These are phyloP conservation scores for Creontiades dilutus DNA, from an alignment of 2,888 invertebrate species.

Conservation along the genomic window DNA sequence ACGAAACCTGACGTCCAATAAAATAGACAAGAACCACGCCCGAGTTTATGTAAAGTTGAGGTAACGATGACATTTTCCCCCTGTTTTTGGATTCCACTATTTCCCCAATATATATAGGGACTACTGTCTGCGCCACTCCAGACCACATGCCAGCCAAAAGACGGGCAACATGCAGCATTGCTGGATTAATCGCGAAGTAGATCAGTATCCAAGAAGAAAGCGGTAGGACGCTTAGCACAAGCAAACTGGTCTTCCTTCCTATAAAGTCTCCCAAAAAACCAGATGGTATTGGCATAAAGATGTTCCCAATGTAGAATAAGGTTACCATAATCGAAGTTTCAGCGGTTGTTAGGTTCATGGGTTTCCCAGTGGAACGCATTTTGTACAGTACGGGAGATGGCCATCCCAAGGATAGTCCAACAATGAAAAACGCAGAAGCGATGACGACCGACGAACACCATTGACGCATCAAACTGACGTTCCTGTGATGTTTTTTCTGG, in stretches of 20 bases:
- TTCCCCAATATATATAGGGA: conserved; percentile 93
- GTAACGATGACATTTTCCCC: conserved; percentile 82
- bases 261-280: conserved; percentile 84
- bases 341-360: conserved; percentile 80
- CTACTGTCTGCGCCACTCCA: conserved; percentile 85
- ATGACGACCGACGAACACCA: conserved; percentile 63
- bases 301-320: conserved; percentile 81
- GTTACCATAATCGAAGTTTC: conserved; percentile 81
- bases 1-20: conserved; percentile 82
- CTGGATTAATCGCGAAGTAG: conserved; percentile 76
- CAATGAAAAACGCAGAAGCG: conserved; percentile 70
- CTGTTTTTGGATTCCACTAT: conserved; percentile 80
- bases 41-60: conserved; percentile 81
- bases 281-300: conserved; percentile 79
- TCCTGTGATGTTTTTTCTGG: too few relatives aligned
- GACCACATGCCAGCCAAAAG: conserved; percentile 71
- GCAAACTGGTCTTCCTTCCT: conserved; percentile 85
- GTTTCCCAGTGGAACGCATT: conserved; percentile 79
- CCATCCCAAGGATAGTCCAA: conserved; percentile 73
- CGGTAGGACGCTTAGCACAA: conserved; percentile 84
- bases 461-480: not conserved
- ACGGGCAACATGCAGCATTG: conserved; percentile 71
- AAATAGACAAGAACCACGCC: conserved; percentile 83
- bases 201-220: conserved; percentile 85
- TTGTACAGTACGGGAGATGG: conserved; percentile 79